Evolutionary conservation across 2,888 invertebrate species (phyloP).

Genomic region (Nasonia oneida): DNA sequence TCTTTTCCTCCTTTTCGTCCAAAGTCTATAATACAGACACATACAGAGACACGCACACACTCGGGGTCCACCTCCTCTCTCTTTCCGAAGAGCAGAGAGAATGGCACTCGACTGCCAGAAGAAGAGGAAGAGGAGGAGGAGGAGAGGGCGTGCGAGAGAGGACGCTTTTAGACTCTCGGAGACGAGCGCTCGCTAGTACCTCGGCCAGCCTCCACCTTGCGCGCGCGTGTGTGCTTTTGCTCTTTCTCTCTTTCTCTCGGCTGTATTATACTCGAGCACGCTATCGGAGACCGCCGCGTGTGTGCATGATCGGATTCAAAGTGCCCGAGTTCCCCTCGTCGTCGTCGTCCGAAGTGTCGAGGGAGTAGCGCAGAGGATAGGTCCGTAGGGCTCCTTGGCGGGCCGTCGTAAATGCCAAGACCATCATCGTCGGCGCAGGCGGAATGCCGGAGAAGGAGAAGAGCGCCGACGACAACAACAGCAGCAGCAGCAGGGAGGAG

Average conservation of each 20-base stretch:
- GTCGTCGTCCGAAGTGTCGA: neutral
- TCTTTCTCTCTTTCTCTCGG: constrained; percentile 23
- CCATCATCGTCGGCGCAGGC: neutral
- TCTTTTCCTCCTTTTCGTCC: constrained; percentile 24
- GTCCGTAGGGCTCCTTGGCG: constrained; percentile 56
- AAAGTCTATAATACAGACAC: neutral
- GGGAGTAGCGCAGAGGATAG: constrained; percentile 30
- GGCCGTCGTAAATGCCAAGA: constrained; percentile 20
- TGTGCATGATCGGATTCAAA: neutral
- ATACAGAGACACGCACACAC: constrained; percentile 30
- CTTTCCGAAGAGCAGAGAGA: constrained; percentile 40
- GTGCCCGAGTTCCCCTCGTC: neutral
- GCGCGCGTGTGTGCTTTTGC: constrained; percentile 53
- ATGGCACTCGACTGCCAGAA: constrained; percentile 55
- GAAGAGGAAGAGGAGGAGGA: constrained; percentile 55
- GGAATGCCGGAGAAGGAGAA: neutral
- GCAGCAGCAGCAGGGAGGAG: neutral
- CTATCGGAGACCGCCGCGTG: neutral
- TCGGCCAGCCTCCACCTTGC: constrained; percentile 78
- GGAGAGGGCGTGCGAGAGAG: constrained; percentile 68
- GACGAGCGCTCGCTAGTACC: constrained; percentile 68
- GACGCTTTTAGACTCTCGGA: constrained; percentile 78
- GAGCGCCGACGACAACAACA: no score
- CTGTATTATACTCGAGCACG: constrained; percentile 55
- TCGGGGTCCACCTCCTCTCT: constrained; percentile 31